Evolutionary conservation across 2,113 vertebrate genomes (phyloP).

Genomic region (Megaleporinus macrocephalus): DNA sequence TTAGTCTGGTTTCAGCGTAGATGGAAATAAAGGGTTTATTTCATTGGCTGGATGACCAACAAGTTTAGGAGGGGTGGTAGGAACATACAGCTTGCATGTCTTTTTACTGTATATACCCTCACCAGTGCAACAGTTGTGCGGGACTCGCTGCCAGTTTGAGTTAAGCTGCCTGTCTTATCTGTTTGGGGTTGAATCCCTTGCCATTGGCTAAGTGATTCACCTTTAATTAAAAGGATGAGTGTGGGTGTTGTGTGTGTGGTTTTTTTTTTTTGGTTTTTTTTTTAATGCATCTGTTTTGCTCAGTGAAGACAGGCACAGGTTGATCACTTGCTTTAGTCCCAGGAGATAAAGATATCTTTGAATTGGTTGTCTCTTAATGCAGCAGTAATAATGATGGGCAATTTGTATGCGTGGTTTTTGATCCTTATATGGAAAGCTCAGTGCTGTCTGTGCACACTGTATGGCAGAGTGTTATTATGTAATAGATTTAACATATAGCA

Average conservation of each 20-base stretch:
- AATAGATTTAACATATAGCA: too few relatives aligned
- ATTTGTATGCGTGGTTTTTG: background rate
- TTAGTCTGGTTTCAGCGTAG: conserved; percentile 36
- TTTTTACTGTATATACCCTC: background rate
- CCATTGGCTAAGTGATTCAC: conserved; percentile 64
- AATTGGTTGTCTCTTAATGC: background rate
- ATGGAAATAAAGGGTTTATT: conserved; percentile 22
- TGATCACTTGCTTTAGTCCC: background rate
- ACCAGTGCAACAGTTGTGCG: background rate
- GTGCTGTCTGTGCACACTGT: background rate
- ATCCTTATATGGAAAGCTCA: too few relatives aligned
- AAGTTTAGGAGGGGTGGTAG: background rate
- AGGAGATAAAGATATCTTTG: background rate
- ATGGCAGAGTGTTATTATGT: too few relatives aligned
- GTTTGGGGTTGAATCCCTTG: conserved; percentile 29
- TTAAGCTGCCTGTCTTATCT: conserved; percentile 27
- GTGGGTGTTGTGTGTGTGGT: conserved; percentile 53
- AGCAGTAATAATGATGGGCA: background rate
- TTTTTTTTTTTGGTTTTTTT: conserved; percentile 11
- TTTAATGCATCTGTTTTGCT: conserved; percentile 17
- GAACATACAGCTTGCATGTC: background rate
- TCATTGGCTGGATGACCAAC: background rate
- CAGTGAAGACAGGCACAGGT: conserved; percentile 1
- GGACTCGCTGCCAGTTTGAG: conserved; percentile 10
- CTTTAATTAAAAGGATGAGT: conserved; percentile 67